Evolutionary conservation across 2,113 vertebrate genomes (phyloP), one percentile per base, ranked within the genome.

Genomic region (Austrofundulus limnaeus): DNA sequence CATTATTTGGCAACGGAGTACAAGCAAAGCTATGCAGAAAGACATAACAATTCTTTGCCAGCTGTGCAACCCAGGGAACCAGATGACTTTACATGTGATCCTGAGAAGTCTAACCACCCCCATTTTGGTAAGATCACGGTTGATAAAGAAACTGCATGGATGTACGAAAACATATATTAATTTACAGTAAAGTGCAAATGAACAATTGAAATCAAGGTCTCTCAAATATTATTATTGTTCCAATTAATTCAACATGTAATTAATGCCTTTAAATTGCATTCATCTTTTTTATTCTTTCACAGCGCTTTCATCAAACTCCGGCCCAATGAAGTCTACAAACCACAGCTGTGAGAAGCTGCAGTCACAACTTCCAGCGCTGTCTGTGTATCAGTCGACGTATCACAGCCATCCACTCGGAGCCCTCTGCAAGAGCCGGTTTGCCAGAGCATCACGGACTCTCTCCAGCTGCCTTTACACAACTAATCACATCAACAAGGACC

Each of bases 221-320:
- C 39, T 52, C 64, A 70, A 57, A 75, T 70, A 56, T 16, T 71
- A 66, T 81, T 66, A 77, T 71, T 66, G 81, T 76, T 80, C 70
- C 64, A 78, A 74, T 77, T 83, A 78, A 85, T 70, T 84, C 84
- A 85, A 34, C 62, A 21, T 58, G 63, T 80, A 85, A 86, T 84
- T 81, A 65, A 65, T 66, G 62, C 45, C 66, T 63, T 69, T 68
- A 76, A 73, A 59, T 61, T 75, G 52, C 73, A 67, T 68, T 79
- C 85, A 74, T 72, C 51, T 50, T 68, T 55, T 46, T 43, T 5
- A 28, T 77, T 75, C 37, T 38, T 76, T 72, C 50, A 46, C 86
- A 94, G 94, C 72, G 20, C 90, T 93, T 63, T 91, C 92, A 15
- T 94, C 90, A 21, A 91, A 91, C 77, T 91, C 89, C 0, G 92